Evolutionary conservation across 2,113 vertebrate species (phyloP).

Genomic region (Colaptes auratus): DNA sequence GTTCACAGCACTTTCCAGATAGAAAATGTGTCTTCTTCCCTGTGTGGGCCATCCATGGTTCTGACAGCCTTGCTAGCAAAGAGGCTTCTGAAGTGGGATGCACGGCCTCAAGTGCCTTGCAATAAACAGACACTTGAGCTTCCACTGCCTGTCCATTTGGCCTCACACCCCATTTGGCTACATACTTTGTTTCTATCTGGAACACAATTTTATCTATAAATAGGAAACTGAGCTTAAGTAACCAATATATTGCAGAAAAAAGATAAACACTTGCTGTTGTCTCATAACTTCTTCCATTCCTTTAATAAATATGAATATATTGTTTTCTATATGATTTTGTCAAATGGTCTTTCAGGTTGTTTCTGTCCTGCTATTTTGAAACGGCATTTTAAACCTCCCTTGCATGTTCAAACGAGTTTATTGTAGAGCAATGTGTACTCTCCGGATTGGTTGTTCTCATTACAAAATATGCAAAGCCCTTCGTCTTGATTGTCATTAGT

Average conservation of each 20-base stretch:
- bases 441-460: neutral
- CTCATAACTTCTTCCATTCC: neutral
- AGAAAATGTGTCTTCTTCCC: neutral
- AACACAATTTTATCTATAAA: neutral
- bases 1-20: neutral
- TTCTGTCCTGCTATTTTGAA: neutral
- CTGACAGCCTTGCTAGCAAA: neutral
- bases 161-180: neutral
- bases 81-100: neutral
- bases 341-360: neutral
- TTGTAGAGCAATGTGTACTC: neutral
- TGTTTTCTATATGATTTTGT: neutral
- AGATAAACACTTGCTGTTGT: neutral
- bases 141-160: neutral
- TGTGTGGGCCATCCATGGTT: neutral
- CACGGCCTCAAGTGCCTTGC: rapidly evolving
- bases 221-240: neutral
- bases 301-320: neutral
- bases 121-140: neutral
- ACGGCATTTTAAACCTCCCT: neutral
- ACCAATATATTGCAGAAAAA: neutral
- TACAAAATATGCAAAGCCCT: neutral
- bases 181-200: rapidly evolving
- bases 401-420: neutral
- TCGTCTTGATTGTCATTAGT: neutral